These are phyloP conservation scores for Harpagus bidentatus DNA, from an alignment of 2,113 vertebrate species.

Conservation along the genomic window DNA sequence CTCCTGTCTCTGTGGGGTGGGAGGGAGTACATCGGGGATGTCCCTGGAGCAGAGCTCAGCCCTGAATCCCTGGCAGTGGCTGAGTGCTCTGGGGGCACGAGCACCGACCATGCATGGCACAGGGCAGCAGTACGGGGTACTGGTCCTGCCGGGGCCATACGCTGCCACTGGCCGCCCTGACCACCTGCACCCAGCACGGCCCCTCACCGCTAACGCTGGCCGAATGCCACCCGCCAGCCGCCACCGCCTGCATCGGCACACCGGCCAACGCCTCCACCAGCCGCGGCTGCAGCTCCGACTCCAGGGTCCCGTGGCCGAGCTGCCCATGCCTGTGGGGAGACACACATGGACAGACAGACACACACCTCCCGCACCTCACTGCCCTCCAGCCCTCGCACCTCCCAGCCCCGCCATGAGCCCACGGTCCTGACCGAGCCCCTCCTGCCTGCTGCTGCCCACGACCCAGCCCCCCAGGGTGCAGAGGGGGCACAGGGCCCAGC, in stretches of 20 bases:
- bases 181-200: accelerated
- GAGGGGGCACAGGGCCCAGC: background rate
- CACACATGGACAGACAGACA: accelerated
- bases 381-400: accelerated
- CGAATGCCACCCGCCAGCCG: conserved; percentile 90
- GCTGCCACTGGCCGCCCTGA: accelerated
- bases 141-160: accelerated
- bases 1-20: conserved; percentile 76
- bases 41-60: background rate
- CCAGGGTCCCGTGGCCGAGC: conserved; percentile 85
- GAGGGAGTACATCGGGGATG: accelerated
- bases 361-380: accelerated
- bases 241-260: conserved; percentile 75
- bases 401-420: background rate
- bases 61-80: accelerated
- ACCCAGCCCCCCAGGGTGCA: too few species aligned
- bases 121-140: background rate
- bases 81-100: background rate
- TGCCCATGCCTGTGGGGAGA: conserved; percentile 84
- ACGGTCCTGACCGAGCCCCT: accelerated
- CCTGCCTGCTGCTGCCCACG: background rate
- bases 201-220: conserved; percentile 82
- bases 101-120: accelerated
- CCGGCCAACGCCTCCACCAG: conserved; percentile 86
- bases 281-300: conserved; percentile 76